Percentiles rank a stretch among this genome's conserved stretches.
Conservation (phyloP, 2,797 vertebrate genomes). For the Aldrovandia affinis region DNA sequence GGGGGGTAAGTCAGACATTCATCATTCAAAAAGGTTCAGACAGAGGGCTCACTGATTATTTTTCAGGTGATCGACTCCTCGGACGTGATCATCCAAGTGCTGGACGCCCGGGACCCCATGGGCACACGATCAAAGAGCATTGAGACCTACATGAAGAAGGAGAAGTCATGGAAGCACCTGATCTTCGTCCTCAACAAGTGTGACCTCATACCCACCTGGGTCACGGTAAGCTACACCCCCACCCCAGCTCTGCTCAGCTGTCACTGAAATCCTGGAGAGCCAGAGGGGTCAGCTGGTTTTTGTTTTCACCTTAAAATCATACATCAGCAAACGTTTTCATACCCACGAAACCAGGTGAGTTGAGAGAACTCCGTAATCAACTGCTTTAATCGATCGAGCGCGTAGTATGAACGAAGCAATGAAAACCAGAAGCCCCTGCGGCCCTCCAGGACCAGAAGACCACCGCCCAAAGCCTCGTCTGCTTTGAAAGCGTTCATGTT, state of each 20-base stretch:
- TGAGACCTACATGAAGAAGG: constrained; percentile 93
- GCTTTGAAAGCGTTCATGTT: neutral
- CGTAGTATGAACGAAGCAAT: neutral
- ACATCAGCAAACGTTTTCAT: neutral
- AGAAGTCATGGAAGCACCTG: constrained; percentile 96
- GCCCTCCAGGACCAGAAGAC: neutral
- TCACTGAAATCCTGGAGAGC: neutral
- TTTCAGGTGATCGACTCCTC: constrained; percentile 94
- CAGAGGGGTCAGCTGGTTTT: neutral
- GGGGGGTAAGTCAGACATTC: no score
- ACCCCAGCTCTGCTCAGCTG: neutral
- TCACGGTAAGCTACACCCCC: constrained; percentile 79
- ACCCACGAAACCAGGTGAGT: neutral
- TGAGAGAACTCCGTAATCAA: neutral
- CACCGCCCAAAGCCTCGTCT: neutral
- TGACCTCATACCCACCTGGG: constrained; percentile 96
- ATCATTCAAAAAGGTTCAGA: no score
- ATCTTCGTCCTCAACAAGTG: constrained; percentile 98
- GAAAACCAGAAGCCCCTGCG: neutral
- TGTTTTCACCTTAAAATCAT: neutral
- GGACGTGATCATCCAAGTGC: constrained; percentile 94
- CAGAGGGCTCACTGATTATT: no score
- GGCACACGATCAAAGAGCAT: constrained; percentile 93
- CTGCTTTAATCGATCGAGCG: neutral
- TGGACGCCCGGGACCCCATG: constrained; percentile 93